Base-by-base conservation (phyloP, 2,113 vertebrate species). In the Toxostoma redivivum region DNA sequence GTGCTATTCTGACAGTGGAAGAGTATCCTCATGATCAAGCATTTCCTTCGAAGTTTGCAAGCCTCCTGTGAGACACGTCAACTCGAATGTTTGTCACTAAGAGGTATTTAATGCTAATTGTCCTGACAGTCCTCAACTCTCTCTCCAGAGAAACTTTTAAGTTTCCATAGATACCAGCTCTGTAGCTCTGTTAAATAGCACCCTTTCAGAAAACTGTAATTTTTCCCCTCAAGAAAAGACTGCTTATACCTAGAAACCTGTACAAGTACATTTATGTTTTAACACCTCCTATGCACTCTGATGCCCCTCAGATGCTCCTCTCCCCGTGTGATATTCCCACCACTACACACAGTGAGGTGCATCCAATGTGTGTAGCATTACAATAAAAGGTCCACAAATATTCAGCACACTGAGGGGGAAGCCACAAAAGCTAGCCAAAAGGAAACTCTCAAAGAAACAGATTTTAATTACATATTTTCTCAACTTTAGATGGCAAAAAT, bases 321-420 rank as follows among this genome's bases (percentile, higher is more conserved):
- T 77, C 31, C 35, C 58, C 15, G 3, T 28, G 69, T 38, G 60
- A 73, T 33, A 69, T 15, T 58, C 65, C 54, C 38, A 64, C 54
- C 22, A 17, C 50, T n/a, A 12, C 37, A 47, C 22, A 67, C 16
- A 58, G 27, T 28, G 35, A 62, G 31, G 23, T 47, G 48, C 11
- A 64, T 67, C 0, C 0, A 8, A 33, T 9, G 10, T n/a, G 10
- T 42, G 37, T 47, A 38, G 48, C 38, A 48, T 38, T 58, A 67
- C 40, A 85, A 69, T 17, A 44, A 61, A 71, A 53, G 14, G 19
- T 30, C 31, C 1, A 3, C 10, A 50, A 73, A 37, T 51, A 67
- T 35, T 51, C 64, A 72, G 28, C 44, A 64, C 28, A 18, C 48
- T 30, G 61, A 85, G 24, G 53, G 12, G 47, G 27, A 77, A 81